Conservation (phyloP, 2,113 vertebrate species). For the Typhlomys cinereus region DNA sequence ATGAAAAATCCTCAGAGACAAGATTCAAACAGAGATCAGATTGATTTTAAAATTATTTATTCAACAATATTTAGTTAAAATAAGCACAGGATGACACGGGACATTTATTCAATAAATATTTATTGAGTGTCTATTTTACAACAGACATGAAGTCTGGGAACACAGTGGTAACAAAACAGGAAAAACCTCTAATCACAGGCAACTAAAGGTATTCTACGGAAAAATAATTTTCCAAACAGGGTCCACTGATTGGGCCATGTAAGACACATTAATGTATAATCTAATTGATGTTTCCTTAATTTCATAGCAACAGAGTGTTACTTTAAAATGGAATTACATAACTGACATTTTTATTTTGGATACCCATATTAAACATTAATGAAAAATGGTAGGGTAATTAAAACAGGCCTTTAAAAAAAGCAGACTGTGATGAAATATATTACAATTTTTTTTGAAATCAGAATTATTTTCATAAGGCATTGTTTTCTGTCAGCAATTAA, state of each 20-base stretch:
- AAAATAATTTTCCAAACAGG: background rate
- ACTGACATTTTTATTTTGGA: background rate
- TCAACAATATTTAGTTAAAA: background rate
- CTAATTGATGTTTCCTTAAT: background rate
- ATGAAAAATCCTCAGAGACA: background rate
- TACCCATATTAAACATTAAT: background rate
- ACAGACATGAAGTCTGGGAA: background rate
- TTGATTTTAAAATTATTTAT: constrained; percentile 30
- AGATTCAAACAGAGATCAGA: background rate
- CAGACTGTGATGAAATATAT: constrained; percentile 50
- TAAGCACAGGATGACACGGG: background rate
- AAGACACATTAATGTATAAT: background rate
- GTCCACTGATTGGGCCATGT: background rate
- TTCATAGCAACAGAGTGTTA: background rate
- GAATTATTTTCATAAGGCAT: constrained; percentile 29
- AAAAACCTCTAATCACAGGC: background rate
- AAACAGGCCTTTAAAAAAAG: constrained; percentile 32
- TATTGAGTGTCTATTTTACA: background rate
- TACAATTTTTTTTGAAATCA: constrained; percentile 50
- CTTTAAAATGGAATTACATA: background rate
- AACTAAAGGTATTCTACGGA: background rate
- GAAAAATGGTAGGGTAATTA: background rate
- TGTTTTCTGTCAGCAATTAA: constrained; percentile 15
- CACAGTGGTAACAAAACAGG: background rate
- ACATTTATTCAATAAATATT: constrained; percentile 20